phyloP scores from a whole-genome alignment of 1,140 invertebrate genomes.

The Zaprionus nigranus region DNA sequence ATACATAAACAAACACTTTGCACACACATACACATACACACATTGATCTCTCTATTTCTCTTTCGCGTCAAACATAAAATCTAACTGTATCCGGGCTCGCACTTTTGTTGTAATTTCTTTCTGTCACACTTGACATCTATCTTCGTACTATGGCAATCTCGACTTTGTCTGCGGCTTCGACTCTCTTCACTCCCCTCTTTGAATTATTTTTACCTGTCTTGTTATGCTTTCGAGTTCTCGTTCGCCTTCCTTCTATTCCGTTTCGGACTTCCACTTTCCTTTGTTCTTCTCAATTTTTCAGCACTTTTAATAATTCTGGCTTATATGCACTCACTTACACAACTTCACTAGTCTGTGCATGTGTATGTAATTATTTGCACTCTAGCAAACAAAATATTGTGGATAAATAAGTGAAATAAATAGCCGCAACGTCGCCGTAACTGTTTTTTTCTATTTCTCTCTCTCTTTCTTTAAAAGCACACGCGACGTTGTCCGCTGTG shows the following conservation, averaged over 20 bases:
- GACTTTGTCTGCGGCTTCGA: conserved; percentile 21
- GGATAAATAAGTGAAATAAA: conserved; percentile 56
- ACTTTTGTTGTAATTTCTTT: conserved; percentile 47
- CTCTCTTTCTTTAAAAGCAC: conserved; percentile 47
- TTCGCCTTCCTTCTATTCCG: conserved; percentile 49
- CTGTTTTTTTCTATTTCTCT: conserved; percentile 9
- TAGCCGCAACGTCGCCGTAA: conserved; percentile 51
- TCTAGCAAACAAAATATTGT: conserved; percentile 42
- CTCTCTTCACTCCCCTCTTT: conserved; percentile 11
- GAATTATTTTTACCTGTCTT: conserved; percentile 61
- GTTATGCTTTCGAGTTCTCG: conserved; percentile 63
- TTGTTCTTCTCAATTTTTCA: conserved; percentile 43
- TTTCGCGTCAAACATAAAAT: conserved; percentile 56
- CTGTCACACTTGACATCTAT: conserved; percentile 57
- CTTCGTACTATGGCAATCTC: conserved; percentile 36
- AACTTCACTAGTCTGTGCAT: neutral
- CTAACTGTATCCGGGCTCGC: conserved; percentile 65
- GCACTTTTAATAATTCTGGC: conserved; percentile 36
- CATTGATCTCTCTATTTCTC: conserved; percentile 56
- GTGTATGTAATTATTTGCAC: conserved; percentile 28
- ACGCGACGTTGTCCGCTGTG: conserved; percentile 70
- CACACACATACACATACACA: neutral
- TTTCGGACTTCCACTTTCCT: conserved; percentile 46
- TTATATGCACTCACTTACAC: conserved; percentile 5
- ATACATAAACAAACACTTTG: conserved; percentile 28